Conservation (phyloP, 2,888 invertebrate species). For the Lasioglossum figueresi region DNA sequence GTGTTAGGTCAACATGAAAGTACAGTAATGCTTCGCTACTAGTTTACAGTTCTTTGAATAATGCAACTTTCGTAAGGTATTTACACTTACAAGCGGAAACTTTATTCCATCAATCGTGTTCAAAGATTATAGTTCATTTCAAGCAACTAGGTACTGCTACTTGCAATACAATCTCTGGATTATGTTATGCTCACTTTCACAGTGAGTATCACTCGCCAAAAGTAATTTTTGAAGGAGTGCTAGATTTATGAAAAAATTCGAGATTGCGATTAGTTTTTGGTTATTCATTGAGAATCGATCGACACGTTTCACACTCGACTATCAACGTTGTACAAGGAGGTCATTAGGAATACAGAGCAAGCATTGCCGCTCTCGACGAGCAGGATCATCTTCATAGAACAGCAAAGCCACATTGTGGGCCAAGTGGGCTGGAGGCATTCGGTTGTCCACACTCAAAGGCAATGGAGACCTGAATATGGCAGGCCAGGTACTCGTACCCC, state of each 20-base stretch:
- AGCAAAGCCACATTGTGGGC: constrained; percentile 55
- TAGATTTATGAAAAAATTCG: background rate
- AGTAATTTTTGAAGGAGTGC: background rate
- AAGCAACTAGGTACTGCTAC: background rate
- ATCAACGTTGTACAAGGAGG: background rate
- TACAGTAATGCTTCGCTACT: background rate
- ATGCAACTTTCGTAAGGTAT: background rate
- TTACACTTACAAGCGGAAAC: background rate
- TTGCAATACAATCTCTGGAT: background rate
- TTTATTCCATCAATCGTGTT: background rate
- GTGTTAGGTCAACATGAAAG: background rate
- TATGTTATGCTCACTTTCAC: background rate
- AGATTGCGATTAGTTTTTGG: background rate
- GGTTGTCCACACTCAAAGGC: constrained; percentile 58
- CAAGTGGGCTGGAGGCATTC: constrained; percentile 56
- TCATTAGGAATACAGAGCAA: constrained; percentile 16
- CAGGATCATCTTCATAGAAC: constrained; percentile 54
- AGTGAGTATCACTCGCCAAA: too few species aligned
- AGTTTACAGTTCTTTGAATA: background rate
- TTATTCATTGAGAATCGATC: background rate
- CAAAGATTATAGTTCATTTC: background rate
- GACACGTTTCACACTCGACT: background rate
- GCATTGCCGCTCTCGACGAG: constrained; percentile 12
- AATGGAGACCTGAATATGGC: constrained; percentile 59
- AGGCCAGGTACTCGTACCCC: constrained; percentile 41